Base-by-base conservation (phyloP, 1,140 invertebrate species). In the Drosophila azteca region DNA sequence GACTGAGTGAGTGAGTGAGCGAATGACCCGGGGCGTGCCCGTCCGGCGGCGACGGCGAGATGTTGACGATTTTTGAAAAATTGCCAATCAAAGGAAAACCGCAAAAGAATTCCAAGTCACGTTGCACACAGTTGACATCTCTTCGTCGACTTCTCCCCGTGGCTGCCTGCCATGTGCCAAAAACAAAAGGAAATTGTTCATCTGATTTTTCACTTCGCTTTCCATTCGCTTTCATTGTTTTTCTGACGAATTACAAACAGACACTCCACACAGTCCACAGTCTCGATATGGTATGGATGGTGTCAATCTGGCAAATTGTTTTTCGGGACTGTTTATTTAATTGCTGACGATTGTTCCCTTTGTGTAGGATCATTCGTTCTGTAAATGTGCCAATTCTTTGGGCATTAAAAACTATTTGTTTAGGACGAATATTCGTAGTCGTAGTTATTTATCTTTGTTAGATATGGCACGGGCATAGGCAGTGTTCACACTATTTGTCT, bases 11-110 rank as follows among this genome's bases (percentile, higher is more conserved):
- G 3, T 13, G 35, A 39, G 35, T 13, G 35, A 48, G 44, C 17
- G 29, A 49, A 22, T 61, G 59, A 68, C 52, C 57, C 22, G 64
- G 43, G 71, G 72, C 64, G 72, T 75, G 62, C 61, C 60, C 22
- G 69, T 73, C 70, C 69, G 15, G 46, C 51, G 35, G 46, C 54
- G 49, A 44, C 51, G 26, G 20, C 29, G 45, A 61, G 68, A 51
- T 83, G 81, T 52, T 85, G 81, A 85, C 82, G 78, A 87, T 87
- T 87, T 39, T 88, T 87, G 82, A 87, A 82, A 87, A 87, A 87
- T 87, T 82, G 83, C 69, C 82, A 78, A 88, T 87, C 82, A 87
- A 87, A 88, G 78, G 58, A 72, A 79, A 81, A 72, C 79, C 78
- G 83, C 82, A 82, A 78, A 39, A 85, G 78, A 88, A 66, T 78